Percentiles rank a stretch among this genome's conserved stretches.
These are phyloP conservation scores for Noctua janthe DNA, from an alignment of 2,888 invertebrate species.

Conservation along the genomic window DNA sequence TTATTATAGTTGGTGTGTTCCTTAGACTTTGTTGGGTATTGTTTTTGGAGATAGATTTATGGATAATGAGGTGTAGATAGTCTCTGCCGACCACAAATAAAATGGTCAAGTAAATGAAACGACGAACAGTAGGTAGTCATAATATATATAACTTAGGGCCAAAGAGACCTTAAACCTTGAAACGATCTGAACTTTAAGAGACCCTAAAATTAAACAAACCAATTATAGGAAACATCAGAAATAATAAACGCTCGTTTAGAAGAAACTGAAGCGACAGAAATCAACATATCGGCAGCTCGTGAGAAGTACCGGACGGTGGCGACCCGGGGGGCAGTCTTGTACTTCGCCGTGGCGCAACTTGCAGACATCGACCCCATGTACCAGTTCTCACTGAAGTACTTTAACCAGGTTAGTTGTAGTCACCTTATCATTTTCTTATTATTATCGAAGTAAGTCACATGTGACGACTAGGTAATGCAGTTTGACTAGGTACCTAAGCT, in stretches of 20 bases:
- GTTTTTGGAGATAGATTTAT: not conserved
- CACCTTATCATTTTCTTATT: not conserved
- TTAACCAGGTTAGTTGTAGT: conserved; percentile 85
- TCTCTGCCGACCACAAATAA: not conserved
- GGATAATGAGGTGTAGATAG: not conserved
- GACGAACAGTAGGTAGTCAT: not conserved
- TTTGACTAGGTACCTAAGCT: not conserved
- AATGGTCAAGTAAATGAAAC: not conserved
- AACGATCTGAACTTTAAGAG: not conserved
- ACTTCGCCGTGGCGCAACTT: conserved; percentile 97
- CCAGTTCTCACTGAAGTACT: conserved; percentile 98
- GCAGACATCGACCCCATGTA: conserved; percentile 99
- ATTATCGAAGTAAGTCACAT: not conserved
- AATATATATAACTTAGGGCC: not conserved
- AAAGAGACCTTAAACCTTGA: not conserved
- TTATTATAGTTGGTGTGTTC: not conserved
- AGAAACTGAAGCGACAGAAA: conserved; percentile 96
- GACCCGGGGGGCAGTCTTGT: conserved; percentile 96
- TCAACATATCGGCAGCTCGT: conserved; percentile 95
- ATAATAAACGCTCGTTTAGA: conserved; percentile 96
- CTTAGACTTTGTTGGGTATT: not conserved
- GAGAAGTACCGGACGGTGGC: conserved; percentile 97
- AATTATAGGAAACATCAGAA: conserved; percentile 95
- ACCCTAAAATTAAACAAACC: not conserved
- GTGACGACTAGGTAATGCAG: not conserved